Evolutionary conservation across 2,797 vertebrate genomes (phyloP).

Genomic region (Phrynocephalus vlangalii): DNA sequence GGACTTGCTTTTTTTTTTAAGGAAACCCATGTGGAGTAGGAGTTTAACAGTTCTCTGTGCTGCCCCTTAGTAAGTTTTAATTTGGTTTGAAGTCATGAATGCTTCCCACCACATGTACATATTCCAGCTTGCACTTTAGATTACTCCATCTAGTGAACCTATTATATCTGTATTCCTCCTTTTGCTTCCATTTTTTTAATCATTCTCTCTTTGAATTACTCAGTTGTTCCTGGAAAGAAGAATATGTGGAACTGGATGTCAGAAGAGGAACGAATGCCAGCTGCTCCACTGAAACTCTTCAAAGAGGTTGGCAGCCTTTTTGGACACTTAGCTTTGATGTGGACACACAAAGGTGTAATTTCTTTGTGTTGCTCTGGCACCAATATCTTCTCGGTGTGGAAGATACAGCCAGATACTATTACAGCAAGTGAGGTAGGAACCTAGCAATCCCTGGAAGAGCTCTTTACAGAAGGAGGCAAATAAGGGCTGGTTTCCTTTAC

Average conservation of each 20-base stretch:
- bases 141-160: no score
- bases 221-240: slow-evolving; percentile 83
- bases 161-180: background rate
- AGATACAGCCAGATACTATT: background rate
- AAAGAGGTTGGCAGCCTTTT: slow-evolving; percentile 84
- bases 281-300: slow-evolving; percentile 89
- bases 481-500: background rate
- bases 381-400: background rate
- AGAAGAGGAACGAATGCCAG: slow-evolving; percentile 87
- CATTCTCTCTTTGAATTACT: slow-evolving; percentile 50
- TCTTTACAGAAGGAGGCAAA: background rate
- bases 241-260: slow-evolving; percentile 90
- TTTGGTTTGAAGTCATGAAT: no score
- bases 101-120: no score
- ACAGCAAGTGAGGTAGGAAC: background rate
- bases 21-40: no score
- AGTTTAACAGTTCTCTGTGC: no score
- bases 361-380: background rate
- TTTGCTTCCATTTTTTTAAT: background rate
- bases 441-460: background rate
- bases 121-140: no score
- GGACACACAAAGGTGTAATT: background rate
- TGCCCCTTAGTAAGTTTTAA: no score
- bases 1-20: no score
- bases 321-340: slow-evolving; percentile 18